Evolutionary conservation across 2,797 vertebrate genomes (phyloP).

Genomic region (Parotocinclus haroldoi): DNA sequence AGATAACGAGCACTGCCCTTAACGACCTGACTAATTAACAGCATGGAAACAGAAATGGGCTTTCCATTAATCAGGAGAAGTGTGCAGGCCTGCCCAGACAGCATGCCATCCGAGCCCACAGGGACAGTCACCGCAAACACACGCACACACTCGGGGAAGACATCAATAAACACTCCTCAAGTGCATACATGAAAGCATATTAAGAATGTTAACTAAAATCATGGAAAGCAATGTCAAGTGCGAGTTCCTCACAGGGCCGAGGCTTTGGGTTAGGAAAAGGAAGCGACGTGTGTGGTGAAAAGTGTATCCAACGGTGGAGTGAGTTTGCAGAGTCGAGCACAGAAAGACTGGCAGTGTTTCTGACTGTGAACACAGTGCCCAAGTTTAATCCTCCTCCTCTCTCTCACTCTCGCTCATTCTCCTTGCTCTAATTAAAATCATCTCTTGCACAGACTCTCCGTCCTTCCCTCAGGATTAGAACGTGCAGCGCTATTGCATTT

Average conservation of each 20-base stretch:
- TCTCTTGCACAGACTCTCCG: constrained; percentile 74
- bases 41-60: constrained; percentile 76
- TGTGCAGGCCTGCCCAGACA: constrained; percentile 77
- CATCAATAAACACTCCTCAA: neutral
- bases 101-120: constrained; percentile 65
- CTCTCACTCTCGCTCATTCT: constrained; percentile 54
- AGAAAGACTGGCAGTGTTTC: constrained; percentile 62
- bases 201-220: neutral
- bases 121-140: constrained; percentile 58
- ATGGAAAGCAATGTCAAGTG: constrained; percentile 42
- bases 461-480: constrained; percentile 76
- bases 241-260: neutral
- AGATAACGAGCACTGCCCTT: constrained; percentile 73
- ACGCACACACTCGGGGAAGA: constrained; percentile 58
- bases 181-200: constrained; percentile 2
- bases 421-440: constrained; percentile 58
- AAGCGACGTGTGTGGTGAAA: constrained; percentile 42
- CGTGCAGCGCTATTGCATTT: constrained; percentile 82
- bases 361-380: constrained; percentile 77
- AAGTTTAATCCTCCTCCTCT: constrained; percentile 73
- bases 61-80: constrained; percentile 76
- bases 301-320: constrained; percentile 46
- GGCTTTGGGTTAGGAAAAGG: constrained; percentile 47
- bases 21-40: constrained; percentile 79
- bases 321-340: constrained; percentile 42